Evolutionary conservation across 2,888 invertebrate genomes (phyloP).

Genomic region (Cheilosia variabilis): DNA sequence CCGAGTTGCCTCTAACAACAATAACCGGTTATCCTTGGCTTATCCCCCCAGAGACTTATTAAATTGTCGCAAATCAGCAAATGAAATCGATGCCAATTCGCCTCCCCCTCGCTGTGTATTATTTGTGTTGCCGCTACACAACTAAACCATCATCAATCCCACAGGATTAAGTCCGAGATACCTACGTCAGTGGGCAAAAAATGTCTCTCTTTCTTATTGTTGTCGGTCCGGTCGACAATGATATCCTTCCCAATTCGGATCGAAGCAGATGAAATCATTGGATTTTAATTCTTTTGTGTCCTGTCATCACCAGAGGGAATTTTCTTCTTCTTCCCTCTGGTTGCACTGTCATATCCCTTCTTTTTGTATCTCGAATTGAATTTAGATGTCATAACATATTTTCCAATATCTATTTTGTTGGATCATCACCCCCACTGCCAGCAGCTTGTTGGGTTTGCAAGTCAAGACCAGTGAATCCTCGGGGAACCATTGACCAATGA

Average conservation of each 20-base stretch:
- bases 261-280: constrained; percentile 73
- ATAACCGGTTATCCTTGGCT: constrained; percentile 74
- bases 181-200: constrained; percentile 44
- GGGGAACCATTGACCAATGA: constrained; percentile 75
- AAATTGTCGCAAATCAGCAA: constrained; percentile 74
- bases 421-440: constrained; percentile 51
- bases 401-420: constrained; percentile 74
- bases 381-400: constrained; percentile 75
- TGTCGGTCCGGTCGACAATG: constrained; percentile 17
- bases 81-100: constrained; percentile 72
- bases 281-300: constrained; percentile 76
- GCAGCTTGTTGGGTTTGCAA: constrained; percentile 32
- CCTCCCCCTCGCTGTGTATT: constrained; percentile 23
- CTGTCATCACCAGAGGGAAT: constrained; percentile 75
- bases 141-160: constrained; percentile 64
- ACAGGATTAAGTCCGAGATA: constrained; percentile 64
- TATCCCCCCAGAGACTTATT: constrained; percentile 72
- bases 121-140: constrained; percentile 48
- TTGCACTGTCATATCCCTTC: constrained; percentile 65
- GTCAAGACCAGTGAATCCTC: constrained; percentile 67
- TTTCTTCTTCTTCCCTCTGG: constrained; percentile 44
- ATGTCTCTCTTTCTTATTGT: constrained; percentile 22
- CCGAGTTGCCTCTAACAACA: constrained; percentile 47
- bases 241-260: constrained; percentile 65
- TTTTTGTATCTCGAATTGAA: constrained; percentile 65